Base-by-base conservation (phyloP, 2,888 invertebrate species). In the Notodonta ziczac region DNA sequence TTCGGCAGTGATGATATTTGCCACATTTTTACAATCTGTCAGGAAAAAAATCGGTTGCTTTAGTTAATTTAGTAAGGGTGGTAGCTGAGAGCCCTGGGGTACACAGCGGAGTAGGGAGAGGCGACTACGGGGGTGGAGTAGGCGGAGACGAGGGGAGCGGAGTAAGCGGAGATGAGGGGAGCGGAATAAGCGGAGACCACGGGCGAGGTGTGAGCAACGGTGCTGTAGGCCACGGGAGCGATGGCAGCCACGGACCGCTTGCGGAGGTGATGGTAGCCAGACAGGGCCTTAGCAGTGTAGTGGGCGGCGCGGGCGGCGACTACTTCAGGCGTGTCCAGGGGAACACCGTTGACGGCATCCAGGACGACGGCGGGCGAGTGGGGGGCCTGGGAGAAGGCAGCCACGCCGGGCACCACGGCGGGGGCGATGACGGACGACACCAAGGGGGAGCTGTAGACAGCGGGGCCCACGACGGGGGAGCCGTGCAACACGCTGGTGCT, bases 281-380 rank as follows among this genome's bases (percentile, higher is more conserved):
- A 84, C 63, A 91, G 77, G 58, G 91, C 91, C 81, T 91, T 92
- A 57, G 93, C 90, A 61, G 91, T 89, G 86, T 79, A 91, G 84
- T 92, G 93, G 9, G 87, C 89, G 57, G 88, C 87, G 61, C 91
- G 91, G 46, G 93, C 94, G 61, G 93, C 91, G 58, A 94, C 92
- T 10, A 94, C 93, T 66, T 91, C 93, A 67, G 92, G 91, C 14
- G 94, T 94, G 76, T 94, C 93, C 57, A 94, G 83, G 48, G 94
- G 93, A 13, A 93, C 93, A 59, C 93, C 93, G 70, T 88, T 80
- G 55, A 87, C 87, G 51, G 93, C 85, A 58, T 91, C 90, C 74
- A 93, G 74, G 46, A 92, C 89, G 24, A 93, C 87, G 50, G 93
- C 93, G 48, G 94, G 93, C 0, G 91, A 84, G 82, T 89, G 86